These are phyloP conservation scores for Macrotrachela quadricornifera DNA, from an alignment of 1,140 invertebrate genomes.

Conservation along the genomic window DNA sequence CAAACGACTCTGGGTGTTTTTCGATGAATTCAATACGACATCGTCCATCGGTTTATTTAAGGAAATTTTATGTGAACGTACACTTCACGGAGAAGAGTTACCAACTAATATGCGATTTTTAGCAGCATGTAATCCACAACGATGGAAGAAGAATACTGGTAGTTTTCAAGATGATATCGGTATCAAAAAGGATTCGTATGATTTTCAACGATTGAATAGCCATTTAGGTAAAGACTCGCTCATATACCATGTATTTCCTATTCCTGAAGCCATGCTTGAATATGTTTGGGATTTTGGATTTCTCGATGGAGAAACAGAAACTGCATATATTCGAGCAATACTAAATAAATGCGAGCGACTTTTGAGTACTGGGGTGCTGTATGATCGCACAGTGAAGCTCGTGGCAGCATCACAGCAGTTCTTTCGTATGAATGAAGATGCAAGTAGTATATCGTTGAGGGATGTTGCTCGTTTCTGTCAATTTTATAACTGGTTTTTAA, in stretches of 20 bases:
- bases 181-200: no score
- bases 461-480: constrained; percentile 14
- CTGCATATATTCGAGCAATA: no score
- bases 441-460: constrained; percentile 12
- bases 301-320: constrained; percentile 12
- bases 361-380: no score
- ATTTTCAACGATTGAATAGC: no score
- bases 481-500: no score
- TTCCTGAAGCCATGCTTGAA: constrained; percentile 14
- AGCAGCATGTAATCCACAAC: constrained; percentile 17
- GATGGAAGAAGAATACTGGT: no score
- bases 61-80: constrained; percentile 14
- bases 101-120: constrained; percentile 12
- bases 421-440: constrained; percentile 8
- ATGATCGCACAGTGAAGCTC: no score
- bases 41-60: constrained; percentile 12
- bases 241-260: constrained; percentile 14
- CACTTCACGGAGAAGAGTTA: constrained; percentile 8
- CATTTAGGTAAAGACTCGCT: no score
- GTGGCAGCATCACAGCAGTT: constrained; percentile 11
- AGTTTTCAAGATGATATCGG: no score
- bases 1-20: no score
- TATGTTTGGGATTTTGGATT: constrained; percentile 16
- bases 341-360: no score
- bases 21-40: constrained; percentile 16